Evolutionary conservation across 2,888 invertebrate genomes (phyloP).

Genomic region (Drosophila tanythrix): DNA sequence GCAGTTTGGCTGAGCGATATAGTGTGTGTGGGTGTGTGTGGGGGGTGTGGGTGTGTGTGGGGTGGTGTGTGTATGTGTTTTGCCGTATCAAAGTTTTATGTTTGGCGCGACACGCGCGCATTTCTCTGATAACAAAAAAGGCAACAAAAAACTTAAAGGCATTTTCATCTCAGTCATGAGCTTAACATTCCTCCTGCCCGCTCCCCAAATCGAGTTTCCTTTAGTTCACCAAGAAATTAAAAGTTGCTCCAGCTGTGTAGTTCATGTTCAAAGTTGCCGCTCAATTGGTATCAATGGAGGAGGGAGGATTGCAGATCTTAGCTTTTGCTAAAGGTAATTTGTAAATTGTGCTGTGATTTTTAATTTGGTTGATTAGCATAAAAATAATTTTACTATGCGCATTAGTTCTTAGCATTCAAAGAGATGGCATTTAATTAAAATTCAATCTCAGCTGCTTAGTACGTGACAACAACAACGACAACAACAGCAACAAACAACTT

Average conservation of each 20-base stretch:
- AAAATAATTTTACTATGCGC: constrained; percentile 19
- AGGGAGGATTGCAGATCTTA: background rate
- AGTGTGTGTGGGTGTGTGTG: constrained; percentile 1
- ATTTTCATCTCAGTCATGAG: constrained; percentile 29
- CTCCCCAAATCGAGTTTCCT: background rate
- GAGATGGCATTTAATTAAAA: constrained; percentile 50
- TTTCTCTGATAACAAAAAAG: constrained; percentile 47
- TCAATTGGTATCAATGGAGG: background rate
- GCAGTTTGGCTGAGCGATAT: constrained; percentile 35
- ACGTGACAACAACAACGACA: constrained; percentile 30
- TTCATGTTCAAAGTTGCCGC: constrained; percentile 26
- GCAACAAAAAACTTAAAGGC: constrained; percentile 22
- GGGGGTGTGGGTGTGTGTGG: constrained; percentile 1
- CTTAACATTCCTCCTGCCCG: constrained; percentile 8
- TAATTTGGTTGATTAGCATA: constrained; percentile 48
- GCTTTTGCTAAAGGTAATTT: constrained; percentile 16
- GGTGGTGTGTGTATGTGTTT: constrained; percentile 7
- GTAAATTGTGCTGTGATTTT: constrained; percentile 13
- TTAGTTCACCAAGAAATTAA: constrained; percentile 42
- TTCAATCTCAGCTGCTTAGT: constrained; percentile 44
- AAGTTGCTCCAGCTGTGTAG: constrained; percentile 38
- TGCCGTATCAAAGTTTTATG: constrained; percentile 45
- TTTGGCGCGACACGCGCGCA: constrained; percentile 46
- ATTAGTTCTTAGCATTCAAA: background rate
- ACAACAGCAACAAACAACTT: constrained; percentile 25